A percentile compares a stretch with the other conserved stretches of the same genome.
phyloP scores from a whole-genome alignment of 2,113 vertebrate species.

The Tenrec ecaudatus region DNA sequence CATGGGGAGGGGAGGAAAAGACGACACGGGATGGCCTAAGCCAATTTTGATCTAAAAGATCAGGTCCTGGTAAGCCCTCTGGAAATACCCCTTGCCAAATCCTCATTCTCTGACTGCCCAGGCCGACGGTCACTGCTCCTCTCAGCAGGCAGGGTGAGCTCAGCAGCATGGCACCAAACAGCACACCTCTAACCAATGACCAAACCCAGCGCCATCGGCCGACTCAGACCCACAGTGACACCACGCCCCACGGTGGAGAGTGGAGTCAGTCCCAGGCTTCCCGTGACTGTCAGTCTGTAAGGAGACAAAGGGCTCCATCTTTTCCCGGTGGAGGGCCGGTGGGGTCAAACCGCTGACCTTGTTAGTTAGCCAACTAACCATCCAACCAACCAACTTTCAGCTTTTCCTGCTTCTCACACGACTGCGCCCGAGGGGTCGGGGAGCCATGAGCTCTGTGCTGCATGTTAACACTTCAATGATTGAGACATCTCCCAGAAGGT shows the following conservation, averaged over 20 bases:
- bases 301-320: no score
- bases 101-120: background rate
- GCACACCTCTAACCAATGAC: background rate
- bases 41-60: slow-evolving; percentile 33
- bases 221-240: no score
- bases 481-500: slow-evolving; percentile 52
- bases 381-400: background rate
- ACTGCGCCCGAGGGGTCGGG: background rate
- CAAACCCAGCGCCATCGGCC: no score
- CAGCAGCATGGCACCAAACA: background rate
- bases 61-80: slow-evolving; percentile 40
- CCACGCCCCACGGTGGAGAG: no score
- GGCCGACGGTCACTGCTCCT: background rate
- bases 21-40: background rate
- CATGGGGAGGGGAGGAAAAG: background rate
- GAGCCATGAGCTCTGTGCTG: slow-evolving; percentile 2
- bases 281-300: no score
- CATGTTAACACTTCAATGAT: background rate
- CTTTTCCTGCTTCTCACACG: slow-evolving; percentile 46
- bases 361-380: no score
- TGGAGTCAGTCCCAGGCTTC: no score
- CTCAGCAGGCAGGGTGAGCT: background rate
- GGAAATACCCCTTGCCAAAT: slow-evolving; percentile 27
- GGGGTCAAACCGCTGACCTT: no score
- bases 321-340: no score